Evolutionary conservation across 2,888 invertebrate species (phyloP).

Genomic region (Hirudinaria manillensis): DNA sequence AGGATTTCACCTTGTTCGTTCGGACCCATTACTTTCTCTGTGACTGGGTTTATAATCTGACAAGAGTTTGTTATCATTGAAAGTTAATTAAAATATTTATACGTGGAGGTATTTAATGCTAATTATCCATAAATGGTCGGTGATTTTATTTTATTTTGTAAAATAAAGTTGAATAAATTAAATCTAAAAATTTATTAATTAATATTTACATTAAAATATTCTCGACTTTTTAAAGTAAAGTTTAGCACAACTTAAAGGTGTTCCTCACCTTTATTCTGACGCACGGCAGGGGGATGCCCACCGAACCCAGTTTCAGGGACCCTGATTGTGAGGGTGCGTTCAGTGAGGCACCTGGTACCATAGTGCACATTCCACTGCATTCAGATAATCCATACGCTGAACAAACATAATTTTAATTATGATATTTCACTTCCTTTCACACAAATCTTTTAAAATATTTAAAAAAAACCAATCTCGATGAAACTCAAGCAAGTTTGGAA

Average conservation of each 20-base stretch:
- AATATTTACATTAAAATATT: too few species aligned
- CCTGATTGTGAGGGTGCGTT: not conserved
- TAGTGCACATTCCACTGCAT: slow-evolving; percentile 25
- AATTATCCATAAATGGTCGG: not conserved
- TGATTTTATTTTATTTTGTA: too few species aligned
- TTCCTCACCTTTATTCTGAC: slow-evolving; percentile 29
- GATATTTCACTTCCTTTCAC: too few species aligned
- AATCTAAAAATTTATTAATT: too few species aligned
- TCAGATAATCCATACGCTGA: slow-evolving; percentile 31
- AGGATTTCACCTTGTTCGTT: slow-evolving; percentile 14
- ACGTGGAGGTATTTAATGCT: too few species aligned
- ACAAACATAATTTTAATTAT: not conserved
- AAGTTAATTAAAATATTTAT: not conserved
- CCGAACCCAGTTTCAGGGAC: slow-evolving; percentile 11
- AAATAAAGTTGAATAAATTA: too few species aligned
- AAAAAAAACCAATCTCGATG: too few species aligned
- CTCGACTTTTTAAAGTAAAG: too few species aligned
- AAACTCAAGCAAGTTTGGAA: too few species aligned
- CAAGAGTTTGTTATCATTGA: not conserved
- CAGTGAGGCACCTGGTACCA: slow-evolving; percentile 14
- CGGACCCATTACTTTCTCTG: slow-evolving; percentile 15
- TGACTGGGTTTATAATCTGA: not conserved
- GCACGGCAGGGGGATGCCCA: slow-evolving; percentile 26
- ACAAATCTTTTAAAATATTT: too few species aligned
- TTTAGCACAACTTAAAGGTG: not conserved